These are phyloP conservation scores for Nephila pilipes DNA, from an alignment of 1,140 invertebrate genomes.

Conservation along the genomic window DNA sequence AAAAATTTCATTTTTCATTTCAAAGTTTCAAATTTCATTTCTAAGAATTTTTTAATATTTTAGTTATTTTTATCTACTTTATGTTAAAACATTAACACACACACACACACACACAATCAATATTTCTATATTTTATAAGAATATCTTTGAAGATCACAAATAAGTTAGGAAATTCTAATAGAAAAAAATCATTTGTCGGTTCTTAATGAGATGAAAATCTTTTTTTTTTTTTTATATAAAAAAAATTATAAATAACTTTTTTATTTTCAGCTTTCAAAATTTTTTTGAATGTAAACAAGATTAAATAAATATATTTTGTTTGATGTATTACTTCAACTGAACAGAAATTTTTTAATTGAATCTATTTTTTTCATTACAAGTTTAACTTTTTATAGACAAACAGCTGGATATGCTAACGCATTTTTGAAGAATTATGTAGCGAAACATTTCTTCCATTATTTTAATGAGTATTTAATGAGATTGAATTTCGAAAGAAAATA, in stretches of 20 bases:
- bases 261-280: neutral
- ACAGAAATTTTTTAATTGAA: neutral
- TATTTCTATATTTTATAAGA: neutral
- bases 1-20: no score
- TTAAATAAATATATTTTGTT: neutral
- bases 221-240: neutral
- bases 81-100: no score
- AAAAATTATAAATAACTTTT: neutral
- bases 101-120: no score
- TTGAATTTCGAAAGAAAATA: neutral
- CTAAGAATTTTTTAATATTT: no score
- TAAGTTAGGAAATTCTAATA: neutral
- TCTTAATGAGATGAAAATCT: neutral
- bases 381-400: neutral
- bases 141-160: neutral
- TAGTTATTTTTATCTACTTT: no score
- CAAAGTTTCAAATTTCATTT: no score
- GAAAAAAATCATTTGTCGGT: neutral
- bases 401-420: neutral
- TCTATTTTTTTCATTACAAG: neutral
- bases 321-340: neutral
- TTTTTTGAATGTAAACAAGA: no score
- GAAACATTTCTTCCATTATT: neutral
- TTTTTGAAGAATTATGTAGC: neutral
- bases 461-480: conserved; percentile 26